Evolutionary conservation across 2,113 vertebrate species (phyloP).

Genomic region (Anser cygnoides): DNA sequence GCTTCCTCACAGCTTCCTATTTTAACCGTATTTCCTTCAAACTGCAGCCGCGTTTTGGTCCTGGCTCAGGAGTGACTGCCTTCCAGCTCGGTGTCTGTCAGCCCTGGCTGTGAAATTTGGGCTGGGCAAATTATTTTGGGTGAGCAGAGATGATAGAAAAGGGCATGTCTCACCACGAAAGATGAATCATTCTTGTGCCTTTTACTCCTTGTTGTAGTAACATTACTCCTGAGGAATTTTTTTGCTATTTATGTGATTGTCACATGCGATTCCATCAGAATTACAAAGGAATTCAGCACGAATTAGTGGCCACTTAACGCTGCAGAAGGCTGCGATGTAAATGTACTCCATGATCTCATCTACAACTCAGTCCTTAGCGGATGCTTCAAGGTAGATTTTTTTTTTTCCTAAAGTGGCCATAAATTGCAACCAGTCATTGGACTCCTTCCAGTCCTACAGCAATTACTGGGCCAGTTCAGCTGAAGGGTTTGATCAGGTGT

Average conservation of each 20-base stretch:
- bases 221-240: conserved; percentile 55
- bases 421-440: conserved; percentile 76
- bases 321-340: conserved; percentile 49
- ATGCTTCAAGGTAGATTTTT: conserved; percentile 69
- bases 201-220: conserved; percentile 59
- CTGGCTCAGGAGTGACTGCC: conserved; percentile 22
- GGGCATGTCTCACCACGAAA: conserved; percentile 59
- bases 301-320: conserved; percentile 65
- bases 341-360: conserved; percentile 73
- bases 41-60: neutral
- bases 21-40: neutral
- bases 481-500: conserved; percentile 73
- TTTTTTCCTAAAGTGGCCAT: conserved; percentile 69
- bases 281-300: conserved; percentile 55
- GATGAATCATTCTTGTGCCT: conserved; percentile 62
- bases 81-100: conserved; percentile 21
- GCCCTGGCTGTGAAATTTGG: conserved; percentile 60
- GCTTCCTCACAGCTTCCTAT: conserved; percentile 30
- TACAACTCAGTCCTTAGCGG: conserved; percentile 62
- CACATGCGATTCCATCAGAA: conserved; percentile 60
- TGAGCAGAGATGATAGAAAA: conserved; percentile 72
- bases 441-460: conserved; percentile 72
- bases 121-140: conserved; percentile 62
- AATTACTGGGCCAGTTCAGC: conserved; percentile 72
- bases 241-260: conserved; percentile 65